Base-by-base conservation (phyloP, 2,888 invertebrate genomes). In the Diplolepis rosae region DNA sequence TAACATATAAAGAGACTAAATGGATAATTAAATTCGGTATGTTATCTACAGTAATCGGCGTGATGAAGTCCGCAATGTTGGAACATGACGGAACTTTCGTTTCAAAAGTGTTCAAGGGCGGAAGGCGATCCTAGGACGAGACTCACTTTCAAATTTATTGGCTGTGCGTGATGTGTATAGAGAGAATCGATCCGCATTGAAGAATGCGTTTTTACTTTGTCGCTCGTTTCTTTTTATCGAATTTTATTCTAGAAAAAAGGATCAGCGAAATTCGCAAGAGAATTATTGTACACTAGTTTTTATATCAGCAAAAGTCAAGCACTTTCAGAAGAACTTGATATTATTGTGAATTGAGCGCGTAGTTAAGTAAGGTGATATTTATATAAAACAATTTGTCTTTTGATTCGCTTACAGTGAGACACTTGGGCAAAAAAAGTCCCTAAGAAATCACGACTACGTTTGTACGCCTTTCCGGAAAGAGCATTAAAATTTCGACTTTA, bases 1-100 rank as follows among this genome's bases (percentile, higher is more conserved):
- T 82, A 88, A 88, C 81, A 86, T 88, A 82, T 87, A 85, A 86
- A 78, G 70, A 73, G 70, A 68, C 22, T 35, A 35, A 54, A 52
- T 18, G n/a, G 9, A 52, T 1, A 30, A 52, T 52, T 30, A 2
- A 30, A 52, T 11, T 30, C 4, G 1, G 4, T 35, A 22, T n/a
- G 6, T 56, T 6, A 24, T 54, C 13, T 32, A 2, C 13, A n/a
- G n/a, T n/a, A 56, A 56, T 22, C 35, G 35, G 35, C 15, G 7
- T n/a, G 13, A 56, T 22, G 56, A 39, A 24, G 56, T 1, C 24
- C 35, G n/a, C 35, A n/a, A 56, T 13, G 11, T 56, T 56, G 22
- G 22, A 39, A 22, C 30, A 30, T 56, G 7, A 56, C 30, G 18
- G 15, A 30, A 11, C 54, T 54, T n/a, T 15, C 22, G 18, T 35